Base-by-base conservation (phyloP, 2,113 vertebrate species). In the Raphicerus campestris region DNA sequence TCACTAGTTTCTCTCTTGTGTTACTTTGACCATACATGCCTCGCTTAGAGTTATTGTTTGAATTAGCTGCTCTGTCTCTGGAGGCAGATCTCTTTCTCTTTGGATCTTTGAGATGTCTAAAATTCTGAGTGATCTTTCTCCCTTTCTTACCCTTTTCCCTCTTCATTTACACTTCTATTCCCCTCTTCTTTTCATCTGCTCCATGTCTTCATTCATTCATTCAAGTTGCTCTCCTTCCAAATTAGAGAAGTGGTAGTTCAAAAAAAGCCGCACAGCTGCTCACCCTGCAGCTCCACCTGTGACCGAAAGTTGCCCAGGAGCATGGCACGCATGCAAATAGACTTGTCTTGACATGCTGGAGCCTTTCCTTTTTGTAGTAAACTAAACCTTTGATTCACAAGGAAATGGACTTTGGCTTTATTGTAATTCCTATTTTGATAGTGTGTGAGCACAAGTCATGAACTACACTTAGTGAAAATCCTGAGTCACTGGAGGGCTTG, bases 381-480 rank as follows among this genome's bases (percentile, higher is more conserved):
- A 95, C n/a, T 17, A 58, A 92, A 92, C 19, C 58, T 98, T 49
- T 92, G 93, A 56, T 77, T 97, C 93, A 97, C 86, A 73, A 42
- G 83, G 96, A 97, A 98, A 75, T 92, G 91, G 82, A 95, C 22
- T 35, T 85, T 51, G 81, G 51, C 66, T 96, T 96, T 96, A 92
- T 82, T 93, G 55, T 86, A 93, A 73, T 55, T 80, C 28, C 1
- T 49, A 42, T 96, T 96, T 97, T 90, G 35, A 35, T 84, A 56
- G 77, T 45, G 17, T 92, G 89, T 96, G 42, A 39, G 53, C 63
- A 93, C 42, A 80, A n/a, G 45, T 24, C 86, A 77, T 58, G 55
- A 94, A 87, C 63, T 91, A 89, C 10, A 92, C 73, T 90, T 85
- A 49, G 73, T 87, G 9, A 97, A 91, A 95, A 89, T 93, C 81